These are phyloP conservation scores for Takifugu rubripes DNA, from an alignment of 2,797 vertebrate species.

Conservation along the genomic window DNA sequence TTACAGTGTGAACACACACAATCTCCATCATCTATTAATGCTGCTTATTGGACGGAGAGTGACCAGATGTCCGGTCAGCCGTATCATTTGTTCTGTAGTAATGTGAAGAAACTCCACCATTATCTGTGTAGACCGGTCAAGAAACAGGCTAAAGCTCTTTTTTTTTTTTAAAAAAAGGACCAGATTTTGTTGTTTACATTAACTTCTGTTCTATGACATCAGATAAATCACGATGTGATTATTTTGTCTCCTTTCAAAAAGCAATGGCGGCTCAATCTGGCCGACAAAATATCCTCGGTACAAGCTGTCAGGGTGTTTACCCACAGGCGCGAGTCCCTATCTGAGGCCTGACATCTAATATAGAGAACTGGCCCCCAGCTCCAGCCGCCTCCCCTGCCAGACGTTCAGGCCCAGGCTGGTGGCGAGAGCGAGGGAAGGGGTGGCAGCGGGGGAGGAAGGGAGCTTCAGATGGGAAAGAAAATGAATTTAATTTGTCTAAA, in stretches of 20 bases:
- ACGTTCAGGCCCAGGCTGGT: slow-evolving; percentile 38
- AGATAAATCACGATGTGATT: neutral
- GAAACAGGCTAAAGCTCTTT: too few relatives aligned
- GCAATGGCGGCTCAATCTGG: slow-evolving; percentile 75
- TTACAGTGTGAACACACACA: slow-evolving; percentile 20
- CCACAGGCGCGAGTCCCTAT: slow-evolving; percentile 77
- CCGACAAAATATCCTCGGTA: slow-evolving; percentile 78
- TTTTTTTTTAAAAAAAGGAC: too few relatives aligned
- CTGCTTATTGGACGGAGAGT: slow-evolving; percentile 3
- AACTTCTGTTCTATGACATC: too few relatives aligned
- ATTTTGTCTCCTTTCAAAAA: slow-evolving; percentile 53
- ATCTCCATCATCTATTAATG: slow-evolving; percentile 16
- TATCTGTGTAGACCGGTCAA: neutral
- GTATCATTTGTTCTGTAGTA: slow-evolving; percentile 1
- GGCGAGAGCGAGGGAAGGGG: neutral
- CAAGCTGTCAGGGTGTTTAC: slow-evolving; percentile 79
- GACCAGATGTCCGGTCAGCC: slow-evolving; percentile 3
- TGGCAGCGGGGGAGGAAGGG: slow-evolving; percentile 1
- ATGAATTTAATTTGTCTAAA: neutral
- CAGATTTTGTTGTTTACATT: too few relatives aligned
- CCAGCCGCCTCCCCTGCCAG: slow-evolving; percentile 48
- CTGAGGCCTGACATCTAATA: slow-evolving; percentile 80
- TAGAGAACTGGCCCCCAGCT: slow-evolving; percentile 74
- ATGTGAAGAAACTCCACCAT: neutral
- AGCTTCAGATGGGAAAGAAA: slow-evolving; percentile 19